A percentile compares a stretch with the other conserved stretches of the same genome.
phyloP scores from a whole-genome alignment of 2,113 vertebrate genomes.

The Channa maculata region DNA sequence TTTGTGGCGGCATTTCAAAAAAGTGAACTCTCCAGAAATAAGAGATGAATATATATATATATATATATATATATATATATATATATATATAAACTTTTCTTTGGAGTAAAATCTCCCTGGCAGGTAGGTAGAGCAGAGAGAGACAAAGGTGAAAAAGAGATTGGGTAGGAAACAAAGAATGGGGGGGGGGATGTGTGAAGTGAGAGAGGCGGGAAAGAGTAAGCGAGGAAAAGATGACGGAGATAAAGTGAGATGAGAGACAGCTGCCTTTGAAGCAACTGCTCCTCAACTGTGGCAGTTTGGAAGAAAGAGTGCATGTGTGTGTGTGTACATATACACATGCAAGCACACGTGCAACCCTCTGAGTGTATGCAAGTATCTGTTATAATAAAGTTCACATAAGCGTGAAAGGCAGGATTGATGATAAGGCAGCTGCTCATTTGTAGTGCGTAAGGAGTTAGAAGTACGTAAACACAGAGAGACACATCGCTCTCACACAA shows the following conservation, averaged over 20 bases:
- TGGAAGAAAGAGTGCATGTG: slow-evolving; percentile 1
- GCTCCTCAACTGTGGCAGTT: slow-evolving; percentile 64
- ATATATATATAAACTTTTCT: slow-evolving; percentile 49
- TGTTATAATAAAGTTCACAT: slow-evolving; percentile 69
- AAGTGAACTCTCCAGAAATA: slow-evolving; percentile 70
- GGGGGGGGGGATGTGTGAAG: slow-evolving; percentile 62
- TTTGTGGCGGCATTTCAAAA: slow-evolving; percentile 66
- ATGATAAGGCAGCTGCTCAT: slow-evolving; percentile 74
- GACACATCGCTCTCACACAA: slow-evolving; percentile 43
- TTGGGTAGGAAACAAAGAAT: slow-evolving; percentile 51
- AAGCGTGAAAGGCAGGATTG: slow-evolving; percentile 68
- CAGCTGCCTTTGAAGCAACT: slow-evolving; percentile 71
- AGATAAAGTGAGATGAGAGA: slow-evolving; percentile 68
- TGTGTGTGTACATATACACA: not conserved
- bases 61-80: too few species aligned
- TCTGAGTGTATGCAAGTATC: slow-evolving; percentile 33
- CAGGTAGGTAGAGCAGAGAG: slow-evolving; percentile 54
- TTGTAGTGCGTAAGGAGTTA: slow-evolving; percentile 52
- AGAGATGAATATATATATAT: slow-evolving; percentile 70
- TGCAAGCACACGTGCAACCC: slow-evolving; percentile 4
- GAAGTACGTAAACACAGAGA: slow-evolving; percentile 44
- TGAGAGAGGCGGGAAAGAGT: slow-evolving; percentile 64
- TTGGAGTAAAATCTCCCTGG: slow-evolving; percentile 61
- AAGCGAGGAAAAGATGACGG: slow-evolving; percentile 65
- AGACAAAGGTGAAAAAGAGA: slow-evolving; percentile 65